Base-by-base conservation (phyloP, 2,888 invertebrate genomes). In the Dryadula phaetusa region DNA sequence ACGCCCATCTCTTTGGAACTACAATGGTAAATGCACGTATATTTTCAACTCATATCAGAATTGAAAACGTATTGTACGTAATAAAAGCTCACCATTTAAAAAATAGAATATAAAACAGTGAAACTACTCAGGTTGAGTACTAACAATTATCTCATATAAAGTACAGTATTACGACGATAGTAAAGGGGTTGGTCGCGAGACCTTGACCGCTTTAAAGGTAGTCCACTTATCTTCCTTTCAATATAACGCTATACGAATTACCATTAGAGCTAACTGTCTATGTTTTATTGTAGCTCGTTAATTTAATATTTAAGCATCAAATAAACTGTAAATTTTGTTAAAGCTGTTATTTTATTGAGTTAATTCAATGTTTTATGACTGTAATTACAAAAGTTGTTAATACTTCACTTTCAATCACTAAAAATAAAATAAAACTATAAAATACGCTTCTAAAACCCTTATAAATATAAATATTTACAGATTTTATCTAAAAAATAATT, bases 161-260 rank as follows among this genome's bases (percentile, higher is more conserved):
- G 58, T 53, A 69, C 49, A 18, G 16, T 53, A 49, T 62, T 47
- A 52, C 66, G 66, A 53, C 69, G 60, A 63, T 66, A 69, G 53
- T 69, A 60, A 69, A 64, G 40, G 69, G 69, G 66, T 66, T 69
- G 69, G 69, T 62, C 44, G 46, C 16, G 20, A 6, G 64, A 25
- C 70, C 70, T 70, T 70, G 67, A 58, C 70, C 67, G 62, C 58
- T 67, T 63, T 63, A 54, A 54, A 58, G 58, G 34, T 62, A 67
- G 44, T 56, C 62, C 56, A 60, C 62, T 60, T 65, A 52, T 40
- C 44, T 67, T 37, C 58, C 46, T 65, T 65, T 44, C 53, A 52
- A 46, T 66, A 56, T 61, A 53, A 54, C 44, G 28, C 20, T 53
- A 40, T 28, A 52, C 34, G 34, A 47, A 49, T 47, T 34, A 49